Percentiles rank a stretch among this genome's conserved stretches.
phyloP scores from a whole-genome alignment of 2,888 invertebrate genomes.

The Leucophora obtusa region DNA sequence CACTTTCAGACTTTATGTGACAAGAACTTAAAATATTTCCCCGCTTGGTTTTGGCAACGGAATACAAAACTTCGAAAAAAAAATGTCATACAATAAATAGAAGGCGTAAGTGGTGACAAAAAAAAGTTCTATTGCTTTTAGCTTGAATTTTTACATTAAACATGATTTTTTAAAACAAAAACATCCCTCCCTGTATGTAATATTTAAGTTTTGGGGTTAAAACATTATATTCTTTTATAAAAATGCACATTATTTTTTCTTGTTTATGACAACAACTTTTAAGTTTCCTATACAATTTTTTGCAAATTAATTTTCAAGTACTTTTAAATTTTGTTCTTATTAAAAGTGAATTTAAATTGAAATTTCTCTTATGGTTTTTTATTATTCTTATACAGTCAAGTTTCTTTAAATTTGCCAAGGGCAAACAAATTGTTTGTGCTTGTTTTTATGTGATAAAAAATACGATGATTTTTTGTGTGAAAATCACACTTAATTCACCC shows the following conservation, averaged over 20 bases:
- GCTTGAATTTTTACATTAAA: constrained; percentile 17
- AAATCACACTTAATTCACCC: not conserved
- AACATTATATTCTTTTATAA: not conserved
- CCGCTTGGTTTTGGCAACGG: constrained; percentile 10
- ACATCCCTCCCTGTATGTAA: constrained; percentile 16
- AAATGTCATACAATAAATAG: constrained; percentile 12
- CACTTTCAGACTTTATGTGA: constrained; percentile 41
- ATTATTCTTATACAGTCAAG: constrained; percentile 5
- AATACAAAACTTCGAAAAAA: not conserved
- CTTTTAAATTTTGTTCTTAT: constrained; percentile 20
- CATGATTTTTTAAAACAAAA: constrained; percentile 12
- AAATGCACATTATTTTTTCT: not conserved
- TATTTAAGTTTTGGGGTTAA: not conserved
- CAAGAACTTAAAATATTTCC: not conserved
- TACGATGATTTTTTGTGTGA: not conserved
- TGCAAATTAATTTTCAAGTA: constrained; percentile 1
- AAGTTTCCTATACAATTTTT: constrained; percentile 19
- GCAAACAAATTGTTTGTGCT: constrained; percentile 41
- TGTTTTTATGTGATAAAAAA: constrained; percentile 32
- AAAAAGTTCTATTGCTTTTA: constrained; percentile 26
- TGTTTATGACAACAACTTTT: constrained; percentile 2
- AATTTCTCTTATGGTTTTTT: not conserved
- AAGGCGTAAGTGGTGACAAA: constrained; percentile 36
- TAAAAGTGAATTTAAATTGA: constrained; percentile 28
- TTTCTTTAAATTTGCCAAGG: constrained; percentile 45